These are phyloP conservation scores for Limnephilus auricula DNA, from an alignment of 2,888 invertebrate species.

Conservation along the genomic window DNA sequence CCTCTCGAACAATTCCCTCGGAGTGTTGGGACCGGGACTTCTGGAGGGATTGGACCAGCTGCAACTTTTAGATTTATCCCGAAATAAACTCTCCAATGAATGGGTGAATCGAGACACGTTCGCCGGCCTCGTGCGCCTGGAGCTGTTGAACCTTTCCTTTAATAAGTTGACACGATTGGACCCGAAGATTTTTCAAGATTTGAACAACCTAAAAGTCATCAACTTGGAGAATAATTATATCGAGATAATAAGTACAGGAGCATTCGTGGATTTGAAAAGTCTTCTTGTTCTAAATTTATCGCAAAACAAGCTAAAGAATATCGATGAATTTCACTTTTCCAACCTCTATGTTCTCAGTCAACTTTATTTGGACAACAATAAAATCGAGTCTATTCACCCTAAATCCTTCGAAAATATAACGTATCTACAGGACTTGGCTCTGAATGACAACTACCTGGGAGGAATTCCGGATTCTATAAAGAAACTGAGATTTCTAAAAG, in stretches of 20 bases:
- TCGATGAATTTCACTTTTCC: conserved; percentile 84
- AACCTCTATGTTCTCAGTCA: conserved; percentile 86
- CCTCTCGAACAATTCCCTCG: conserved; percentile 88
- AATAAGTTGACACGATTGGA: conserved; percentile 85
- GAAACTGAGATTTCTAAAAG: conserved; percentile 83
- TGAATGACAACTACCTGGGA: conserved; percentile 84
- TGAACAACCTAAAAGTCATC: conserved; percentile 85
- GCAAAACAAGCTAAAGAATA: conserved; percentile 82
- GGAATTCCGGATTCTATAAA: conserved; percentile 83
- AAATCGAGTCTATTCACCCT: conserved; percentile 81
- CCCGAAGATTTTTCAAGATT: conserved; percentile 84
- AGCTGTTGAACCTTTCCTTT: conserved; percentile 85
- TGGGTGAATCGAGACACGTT: conserved; percentile 89
- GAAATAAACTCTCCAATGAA: conserved; percentile 84
- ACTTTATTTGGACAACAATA: conserved; percentile 85
- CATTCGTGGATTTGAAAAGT: conserved; percentile 86
- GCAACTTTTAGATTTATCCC: conserved; percentile 84
- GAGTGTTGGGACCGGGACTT: conserved; percentile 85
- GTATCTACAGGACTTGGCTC: conserved; percentile 86
- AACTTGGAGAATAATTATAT: conserved; percentile 86
- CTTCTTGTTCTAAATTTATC: conserved; percentile 86
- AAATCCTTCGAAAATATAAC: conserved; percentile 87
- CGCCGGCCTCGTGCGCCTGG: conserved; percentile 83
- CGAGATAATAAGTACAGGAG: conserved; percentile 83
- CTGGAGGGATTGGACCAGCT: conserved; percentile 86